Conservation (phyloP, 2,797 vertebrate species). For the Sardinella longiceps region DNA sequence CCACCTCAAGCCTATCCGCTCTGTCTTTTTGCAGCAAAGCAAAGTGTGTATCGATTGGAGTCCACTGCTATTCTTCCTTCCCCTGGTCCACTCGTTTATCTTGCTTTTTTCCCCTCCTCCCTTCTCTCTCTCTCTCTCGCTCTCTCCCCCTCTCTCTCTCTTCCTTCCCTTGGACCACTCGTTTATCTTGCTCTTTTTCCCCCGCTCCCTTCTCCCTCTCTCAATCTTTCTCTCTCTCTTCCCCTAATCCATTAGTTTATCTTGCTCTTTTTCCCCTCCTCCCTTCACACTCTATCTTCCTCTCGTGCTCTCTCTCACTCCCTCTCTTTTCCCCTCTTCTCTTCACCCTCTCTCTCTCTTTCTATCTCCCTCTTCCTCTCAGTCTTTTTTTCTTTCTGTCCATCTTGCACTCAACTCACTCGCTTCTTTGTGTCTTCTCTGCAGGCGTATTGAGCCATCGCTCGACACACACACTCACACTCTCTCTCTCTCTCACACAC, state of each 20-base stretch:
- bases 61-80: constrained; percentile 28
- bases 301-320: too few species aligned
- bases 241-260: background rate
- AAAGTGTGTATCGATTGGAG: background rate
- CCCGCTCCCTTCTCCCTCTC: background rate
- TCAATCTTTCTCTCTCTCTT: constrained; percentile 22
- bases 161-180: constrained; percentile 7
- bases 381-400: constrained; percentile 28
- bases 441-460: background rate
- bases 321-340: background rate
- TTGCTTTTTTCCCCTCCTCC: background rate
- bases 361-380: constrained; percentile 30
- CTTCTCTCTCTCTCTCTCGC: background rate
- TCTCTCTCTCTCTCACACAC: too few species aligned
- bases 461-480: background rate
- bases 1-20: background rate
- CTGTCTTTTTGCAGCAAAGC: background rate
- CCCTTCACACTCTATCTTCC: background rate
- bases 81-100: background rate
- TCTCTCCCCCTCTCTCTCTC: constrained; percentile 24
- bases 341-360: constrained; percentile 31
- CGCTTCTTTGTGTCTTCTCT: constrained; percentile 15
- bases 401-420: constrained; percentile 20
- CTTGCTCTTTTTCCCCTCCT: background rate
- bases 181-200: background rate